Evolutionary conservation across 1,140 invertebrate genomes (phyloP).

Genomic region (Catajapyx aquilonaris): DNA sequence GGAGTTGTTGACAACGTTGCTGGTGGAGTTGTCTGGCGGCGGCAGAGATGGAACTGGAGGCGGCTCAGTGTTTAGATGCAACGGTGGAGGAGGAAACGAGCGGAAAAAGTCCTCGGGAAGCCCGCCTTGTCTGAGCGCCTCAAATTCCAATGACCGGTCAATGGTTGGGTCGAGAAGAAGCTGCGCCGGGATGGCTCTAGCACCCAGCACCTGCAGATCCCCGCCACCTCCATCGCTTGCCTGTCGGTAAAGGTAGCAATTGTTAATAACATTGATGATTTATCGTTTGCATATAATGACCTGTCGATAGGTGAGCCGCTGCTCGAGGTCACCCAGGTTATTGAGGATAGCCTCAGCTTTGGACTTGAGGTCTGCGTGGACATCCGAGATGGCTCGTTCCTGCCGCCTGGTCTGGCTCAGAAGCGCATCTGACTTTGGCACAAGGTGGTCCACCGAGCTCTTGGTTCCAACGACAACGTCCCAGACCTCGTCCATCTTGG

Average conservation of each 20-base stretch:
- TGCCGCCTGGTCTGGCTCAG: slow-evolving; percentile 65
- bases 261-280: no score
- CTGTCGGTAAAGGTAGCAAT: no score
- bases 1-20: slow-evolving; percentile 14
- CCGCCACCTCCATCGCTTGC: slow-evolving; percentile 42
- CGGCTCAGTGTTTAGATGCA: slow-evolving; percentile 6
- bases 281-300: slow-evolving; percentile 5
- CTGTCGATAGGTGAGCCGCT: slow-evolving; percentile 29
- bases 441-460: slow-evolving; percentile 55
- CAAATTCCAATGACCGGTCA: slow-evolving; percentile 49
- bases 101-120: slow-evolving; percentile 12
- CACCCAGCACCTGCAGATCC: slow-evolving; percentile 41
- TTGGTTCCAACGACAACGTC: slow-evolving; percentile 68
- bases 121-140: slow-evolving; percentile 32
- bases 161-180: slow-evolving; percentile 51
- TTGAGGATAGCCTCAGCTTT: slow-evolving; percentile 73
- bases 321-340: slow-evolving; percentile 65
- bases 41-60: slow-evolving; percentile 11
- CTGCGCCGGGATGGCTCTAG: slow-evolving; percentile 42
- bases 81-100: slow-evolving; percentile 2
- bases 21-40: slow-evolving; percentile 7
- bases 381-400: slow-evolving; percentile 65
- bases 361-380: slow-evolving; percentile 54
- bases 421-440: slow-evolving; percentile 65
- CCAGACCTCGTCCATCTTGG: slow-evolving; percentile 79